Conservation (phyloP, 53 echinoderm and acorn worm genomes). For the Apostichopus leukothele region DNA sequence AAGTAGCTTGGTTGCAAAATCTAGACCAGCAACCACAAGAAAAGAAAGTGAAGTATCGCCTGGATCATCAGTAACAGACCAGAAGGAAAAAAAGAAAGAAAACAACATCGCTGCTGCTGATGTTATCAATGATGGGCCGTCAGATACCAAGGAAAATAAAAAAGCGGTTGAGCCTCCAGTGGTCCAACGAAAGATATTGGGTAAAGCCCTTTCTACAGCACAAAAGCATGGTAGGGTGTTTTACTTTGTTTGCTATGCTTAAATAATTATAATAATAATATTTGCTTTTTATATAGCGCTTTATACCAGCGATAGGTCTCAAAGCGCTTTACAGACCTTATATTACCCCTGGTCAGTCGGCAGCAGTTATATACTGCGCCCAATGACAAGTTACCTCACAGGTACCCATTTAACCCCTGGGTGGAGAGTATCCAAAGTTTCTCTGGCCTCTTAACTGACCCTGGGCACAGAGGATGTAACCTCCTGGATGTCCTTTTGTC, state of each 20-base stretch:
- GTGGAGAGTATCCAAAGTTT: no score
- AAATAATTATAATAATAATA: not conserved
- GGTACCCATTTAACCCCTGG: no score
- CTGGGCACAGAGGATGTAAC: no score
- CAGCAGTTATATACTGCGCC: no score
- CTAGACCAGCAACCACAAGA: not conserved
- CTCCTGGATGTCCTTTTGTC: no score
- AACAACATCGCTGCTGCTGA: not conserved
- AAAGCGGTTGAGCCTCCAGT: not conserved
- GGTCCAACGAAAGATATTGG: conserved; percentile 18
- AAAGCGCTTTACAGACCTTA: no score
- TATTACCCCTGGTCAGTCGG: no score
- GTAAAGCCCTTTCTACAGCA: conserved; percentile 7
- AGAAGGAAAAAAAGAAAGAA: conserved; percentile 15
- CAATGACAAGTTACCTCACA: no score
- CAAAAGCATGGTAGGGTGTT: not conserved
- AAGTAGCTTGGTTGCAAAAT: not conserved
- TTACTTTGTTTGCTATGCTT: not conserved
- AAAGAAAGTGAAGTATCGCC: not conserved
- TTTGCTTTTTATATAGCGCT: no score
- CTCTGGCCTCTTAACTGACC: no score
- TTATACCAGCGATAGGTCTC: no score
- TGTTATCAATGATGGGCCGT: not conserved
- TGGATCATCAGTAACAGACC: not conserved
- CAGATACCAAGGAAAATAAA: not conserved